Percentiles rank a stretch among this genome's conserved stretches.
Evolutionary conservation across 2,797 vertebrate genomes (phyloP).

Genomic region (Sus cebifrons): DNA sequence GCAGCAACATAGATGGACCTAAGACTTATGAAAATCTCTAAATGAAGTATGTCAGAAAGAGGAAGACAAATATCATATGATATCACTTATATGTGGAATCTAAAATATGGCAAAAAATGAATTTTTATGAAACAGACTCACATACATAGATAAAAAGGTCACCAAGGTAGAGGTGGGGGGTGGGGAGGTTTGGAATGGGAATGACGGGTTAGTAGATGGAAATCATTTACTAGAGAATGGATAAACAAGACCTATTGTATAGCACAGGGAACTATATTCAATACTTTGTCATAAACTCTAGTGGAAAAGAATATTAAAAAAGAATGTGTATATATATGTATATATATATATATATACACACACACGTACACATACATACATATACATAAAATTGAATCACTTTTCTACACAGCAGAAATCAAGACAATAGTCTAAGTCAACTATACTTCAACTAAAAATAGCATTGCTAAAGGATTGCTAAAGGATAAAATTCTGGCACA

Average conservation of each 20-base stretch:
- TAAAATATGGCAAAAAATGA: neutral
- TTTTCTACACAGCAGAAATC: neutral
- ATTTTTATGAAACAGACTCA: neutral
- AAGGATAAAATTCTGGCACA: neutral
- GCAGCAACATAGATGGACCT: no score
- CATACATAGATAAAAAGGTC: neutral
- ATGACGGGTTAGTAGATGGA: neutral
- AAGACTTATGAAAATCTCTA: no score
- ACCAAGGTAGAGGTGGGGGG: neutral
- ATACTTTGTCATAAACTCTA: neutral
- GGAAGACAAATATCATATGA: neutral
- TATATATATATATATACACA: no score
- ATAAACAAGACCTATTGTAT: neutral
- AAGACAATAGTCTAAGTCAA: neutral
- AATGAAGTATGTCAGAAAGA: no score
- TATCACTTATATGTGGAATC: neutral
- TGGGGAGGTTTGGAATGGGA: no score
- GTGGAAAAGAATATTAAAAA: neutral
- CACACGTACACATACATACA: no score
- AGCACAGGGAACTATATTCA: neutral
- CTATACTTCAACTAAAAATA: neutral
- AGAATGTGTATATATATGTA: neutral
- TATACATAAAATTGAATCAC: neutral
- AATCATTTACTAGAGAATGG: neutral
- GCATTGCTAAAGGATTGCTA: neutral